Conservation (phyloP, 2,797 vertebrate genomes). For the Hydrophis major region DNA sequence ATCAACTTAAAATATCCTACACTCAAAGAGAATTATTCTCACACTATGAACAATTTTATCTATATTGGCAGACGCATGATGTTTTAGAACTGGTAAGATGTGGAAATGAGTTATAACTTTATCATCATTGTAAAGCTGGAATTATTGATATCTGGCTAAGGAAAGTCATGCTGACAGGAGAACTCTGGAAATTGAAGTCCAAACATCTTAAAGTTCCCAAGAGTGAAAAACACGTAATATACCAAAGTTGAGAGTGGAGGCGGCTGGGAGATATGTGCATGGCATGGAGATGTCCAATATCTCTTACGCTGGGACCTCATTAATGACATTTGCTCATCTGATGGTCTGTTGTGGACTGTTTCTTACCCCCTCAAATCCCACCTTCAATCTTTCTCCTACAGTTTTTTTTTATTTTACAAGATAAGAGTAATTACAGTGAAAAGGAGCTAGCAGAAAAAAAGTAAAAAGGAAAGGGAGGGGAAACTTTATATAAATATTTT, state of each 20-base stretch:
- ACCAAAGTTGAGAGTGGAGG: background rate
- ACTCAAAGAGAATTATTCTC: background rate
- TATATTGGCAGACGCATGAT: background rate
- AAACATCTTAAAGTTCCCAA: background rate
- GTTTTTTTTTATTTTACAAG: background rate
- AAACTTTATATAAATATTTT: background rate
- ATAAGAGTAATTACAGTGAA: background rate
- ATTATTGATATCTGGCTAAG: background rate
- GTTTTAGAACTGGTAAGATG: background rate
- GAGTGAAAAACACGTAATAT: background rate
- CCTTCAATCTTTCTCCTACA: background rate
- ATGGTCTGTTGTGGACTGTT: background rate
- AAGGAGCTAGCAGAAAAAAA: background rate
- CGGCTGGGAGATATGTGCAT: background rate
- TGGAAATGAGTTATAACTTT: background rate
- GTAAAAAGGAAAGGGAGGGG: background rate
- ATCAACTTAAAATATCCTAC: background rate
- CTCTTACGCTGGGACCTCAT: background rate
- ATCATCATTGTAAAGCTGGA: background rate
- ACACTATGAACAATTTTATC: background rate
- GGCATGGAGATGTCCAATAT: background rate
- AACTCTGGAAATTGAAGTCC: background rate
- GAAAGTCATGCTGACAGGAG: background rate
- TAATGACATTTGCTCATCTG: background rate
- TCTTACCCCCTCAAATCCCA: background rate